Conservation (phyloP, 2,797 vertebrate genomes). For the Lophotriccus pileatus region DNA sequence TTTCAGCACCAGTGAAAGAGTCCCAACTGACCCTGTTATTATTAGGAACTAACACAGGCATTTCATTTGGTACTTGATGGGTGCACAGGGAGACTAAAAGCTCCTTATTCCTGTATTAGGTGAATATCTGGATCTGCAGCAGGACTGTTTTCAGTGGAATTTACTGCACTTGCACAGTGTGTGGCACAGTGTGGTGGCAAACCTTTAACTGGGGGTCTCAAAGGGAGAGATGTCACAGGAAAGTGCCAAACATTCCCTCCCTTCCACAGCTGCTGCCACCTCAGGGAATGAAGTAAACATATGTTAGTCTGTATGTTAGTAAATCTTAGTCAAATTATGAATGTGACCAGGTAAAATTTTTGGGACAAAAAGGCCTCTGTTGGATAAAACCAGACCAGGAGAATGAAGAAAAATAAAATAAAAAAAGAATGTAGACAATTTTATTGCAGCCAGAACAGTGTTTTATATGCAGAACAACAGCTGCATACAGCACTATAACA, state of each 20-base stretch:
- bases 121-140: neutral
- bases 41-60: neutral
- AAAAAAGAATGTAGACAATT: neutral
- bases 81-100: neutral
- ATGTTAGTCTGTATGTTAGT: rapidly evolving
- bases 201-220: neutral
- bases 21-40: neutral
- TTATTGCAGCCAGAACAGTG: neutral
- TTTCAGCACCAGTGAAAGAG: neutral
- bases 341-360: neutral
- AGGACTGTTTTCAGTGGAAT: neutral
- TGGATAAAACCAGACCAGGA: neutral
- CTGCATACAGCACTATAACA: neutral
- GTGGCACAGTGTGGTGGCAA: neutral
- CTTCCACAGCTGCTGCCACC: neutral
- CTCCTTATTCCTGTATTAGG: neutral
- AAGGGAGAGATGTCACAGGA: neutral
- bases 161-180: neutral
- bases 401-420: neutral
- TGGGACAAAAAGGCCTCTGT: neutral
- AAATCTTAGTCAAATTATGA: neutral
- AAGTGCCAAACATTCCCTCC: neutral
- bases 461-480: neutral
- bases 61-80: neutral
- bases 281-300: neutral